Percentiles rank a stretch among this genome's conserved stretches.
phyloP scores from a whole-genome alignment of 2,113 vertebrate genomes.

The Petroica traversi region DNA sequence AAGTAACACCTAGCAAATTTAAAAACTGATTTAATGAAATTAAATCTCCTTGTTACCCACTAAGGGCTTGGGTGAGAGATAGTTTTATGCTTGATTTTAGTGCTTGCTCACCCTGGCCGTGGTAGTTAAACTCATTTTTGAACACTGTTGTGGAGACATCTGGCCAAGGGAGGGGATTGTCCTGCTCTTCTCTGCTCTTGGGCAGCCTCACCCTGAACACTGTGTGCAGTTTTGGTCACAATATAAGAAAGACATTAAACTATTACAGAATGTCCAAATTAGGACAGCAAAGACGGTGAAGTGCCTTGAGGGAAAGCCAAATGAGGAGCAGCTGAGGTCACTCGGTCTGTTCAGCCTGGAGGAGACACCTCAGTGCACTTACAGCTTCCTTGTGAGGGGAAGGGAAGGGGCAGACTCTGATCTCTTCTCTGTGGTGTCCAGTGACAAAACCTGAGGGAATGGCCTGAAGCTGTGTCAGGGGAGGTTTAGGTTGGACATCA shows the following conservation, averaged over 20 bases:
- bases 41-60: background rate
- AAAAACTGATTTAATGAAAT: background rate
- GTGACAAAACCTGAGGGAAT: background rate
- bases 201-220: background rate
- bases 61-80: background rate
- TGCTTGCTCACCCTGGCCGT: background rate
- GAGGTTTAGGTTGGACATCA: background rate
- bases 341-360: background rate
- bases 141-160: background rate
- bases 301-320: rapidly evolving
- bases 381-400: rapidly evolving
- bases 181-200: background rate
- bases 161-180: background rate
- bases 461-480: no score
- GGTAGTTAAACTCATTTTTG: background rate
- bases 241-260: background rate
- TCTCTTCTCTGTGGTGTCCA: background rate
- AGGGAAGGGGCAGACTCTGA: background rate
- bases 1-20: background rate
- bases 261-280: background rate
- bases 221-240: background rate
- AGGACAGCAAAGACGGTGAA: background rate
- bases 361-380: rapidly evolving
- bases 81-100: background rate
- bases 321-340: background rate